phyloP scores from a whole-genome alignment of 2,797 vertebrate species.

The Novumbra hubbsi region DNA sequence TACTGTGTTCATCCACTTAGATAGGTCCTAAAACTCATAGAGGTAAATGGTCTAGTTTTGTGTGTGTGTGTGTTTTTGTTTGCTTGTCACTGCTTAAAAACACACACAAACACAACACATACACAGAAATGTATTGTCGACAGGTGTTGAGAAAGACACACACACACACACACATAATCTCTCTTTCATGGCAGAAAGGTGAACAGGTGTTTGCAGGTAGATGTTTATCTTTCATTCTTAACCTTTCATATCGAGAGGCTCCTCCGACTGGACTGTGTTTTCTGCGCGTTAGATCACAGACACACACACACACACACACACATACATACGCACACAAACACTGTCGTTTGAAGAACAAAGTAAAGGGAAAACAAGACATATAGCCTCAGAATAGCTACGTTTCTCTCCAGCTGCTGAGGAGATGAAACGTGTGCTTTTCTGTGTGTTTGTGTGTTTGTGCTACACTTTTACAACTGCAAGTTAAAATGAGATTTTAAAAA shows the following conservation, averaged over 20 bases:
- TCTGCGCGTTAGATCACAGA: slow-evolving; percentile 12
- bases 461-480: too few species aligned
- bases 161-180: slow-evolving; percentile 22
- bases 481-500: too few species aligned
- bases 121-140: neutral
- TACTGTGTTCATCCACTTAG: too few species aligned
- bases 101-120: neutral
- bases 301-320: slow-evolving; percentile 8
- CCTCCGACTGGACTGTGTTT: slow-evolving; percentile 34
- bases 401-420: slow-evolving; percentile 56
- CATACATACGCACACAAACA: slow-evolving; percentile 7
- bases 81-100: neutral
- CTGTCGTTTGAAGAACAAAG: slow-evolving; percentile 64
- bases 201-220: slow-evolving; percentile 80
- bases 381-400: slow-evolving; percentile 60
- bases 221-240: slow-evolving; percentile 71
- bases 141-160: neutral
- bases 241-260: slow-evolving; percentile 70
- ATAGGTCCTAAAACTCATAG: too few species aligned
- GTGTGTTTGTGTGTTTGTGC: neutral
- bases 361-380: slow-evolving; percentile 64
- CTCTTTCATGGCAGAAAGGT: slow-evolving; percentile 44
- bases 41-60: neutral
- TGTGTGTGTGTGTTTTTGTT: neutral
- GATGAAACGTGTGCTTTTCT: neutral